Evolutionary conservation across 2,888 invertebrate genomes (phyloP).

Genomic region (Panopea generosa): DNA sequence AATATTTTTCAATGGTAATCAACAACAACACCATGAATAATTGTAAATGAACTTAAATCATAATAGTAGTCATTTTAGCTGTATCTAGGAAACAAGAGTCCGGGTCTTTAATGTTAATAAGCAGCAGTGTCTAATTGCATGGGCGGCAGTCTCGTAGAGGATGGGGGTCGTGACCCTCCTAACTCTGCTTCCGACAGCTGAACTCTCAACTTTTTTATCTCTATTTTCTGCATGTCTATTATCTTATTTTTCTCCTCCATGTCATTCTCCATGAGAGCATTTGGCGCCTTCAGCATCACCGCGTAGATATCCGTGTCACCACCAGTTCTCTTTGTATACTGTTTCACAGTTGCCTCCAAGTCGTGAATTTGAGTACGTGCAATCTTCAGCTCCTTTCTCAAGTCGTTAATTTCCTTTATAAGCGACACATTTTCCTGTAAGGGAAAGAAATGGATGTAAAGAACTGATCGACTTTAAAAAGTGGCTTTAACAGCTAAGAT

Average conservation of each 20-base stretch:
- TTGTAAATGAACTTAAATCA: too few species aligned
- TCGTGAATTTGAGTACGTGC: constrained; percentile 89
- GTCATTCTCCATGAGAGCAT: constrained; percentile 88
- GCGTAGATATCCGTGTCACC: constrained; percentile 72
- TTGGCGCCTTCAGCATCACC: constrained; percentile 77
- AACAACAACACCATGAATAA: too few species aligned
- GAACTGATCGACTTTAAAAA: too few species aligned
- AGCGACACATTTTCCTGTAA: constrained; percentile 91
- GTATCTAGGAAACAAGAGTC: too few species aligned
- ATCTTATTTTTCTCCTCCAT: constrained; percentile 87
- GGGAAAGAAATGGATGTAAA: not conserved
- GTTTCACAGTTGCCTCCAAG: constrained; percentile 88
- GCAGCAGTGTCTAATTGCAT: constrained; percentile 54
- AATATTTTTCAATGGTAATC: too few species aligned
- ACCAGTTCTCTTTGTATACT: constrained; percentile 82
- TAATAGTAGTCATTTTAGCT: too few species aligned
- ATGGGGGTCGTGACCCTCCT: constrained; percentile 68
- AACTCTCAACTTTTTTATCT: constrained; percentile 85
- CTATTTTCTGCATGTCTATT: constrained; percentile 86
- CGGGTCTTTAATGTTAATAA: not conserved
- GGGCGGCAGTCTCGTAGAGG: constrained; percentile 73
- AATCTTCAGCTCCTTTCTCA: constrained; percentile 90
- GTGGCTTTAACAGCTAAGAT: too few species aligned
- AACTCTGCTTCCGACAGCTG: constrained; percentile 70
- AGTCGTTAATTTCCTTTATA: constrained; percentile 91